Evolutionary conservation across 37 sponge, comb jelly and placozoan species (phyloP), one percentile per base, ranked within the genome.

Genomic region (Hexactinellida sp.): DNA sequence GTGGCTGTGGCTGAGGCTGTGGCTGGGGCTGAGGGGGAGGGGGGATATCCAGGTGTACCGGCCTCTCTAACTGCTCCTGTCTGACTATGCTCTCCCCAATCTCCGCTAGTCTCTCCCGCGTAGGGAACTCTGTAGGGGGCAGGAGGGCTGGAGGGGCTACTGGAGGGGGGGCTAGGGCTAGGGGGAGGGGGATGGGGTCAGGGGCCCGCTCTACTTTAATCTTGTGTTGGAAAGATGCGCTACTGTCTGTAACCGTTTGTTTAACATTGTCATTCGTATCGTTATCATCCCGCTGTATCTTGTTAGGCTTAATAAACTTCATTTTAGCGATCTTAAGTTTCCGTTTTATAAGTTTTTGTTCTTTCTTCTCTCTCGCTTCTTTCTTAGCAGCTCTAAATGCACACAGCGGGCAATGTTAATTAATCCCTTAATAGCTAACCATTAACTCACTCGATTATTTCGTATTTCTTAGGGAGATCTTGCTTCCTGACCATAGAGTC

Each of bases 381-480:
- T 28, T 23, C 76, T 63, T 63, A 10, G 76, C 76, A n/a, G 76
- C 76, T 63, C 76, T 63, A n/a, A 25, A 63, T 21, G 9, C 16
- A 47, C 52, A 47, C n/a, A n/a, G n/a, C n/a, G n/a, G n/a, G n/a
- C n/a, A n/a, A n/a, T n/a, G n/a, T n/a, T 41, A 41, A 41, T 41
- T 41, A 41, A 16, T 16, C 5, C 13, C 47, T 13, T 16, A 41
- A 41, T 16, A 16, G 5, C 10, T 16, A 13, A 41, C 47, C 5
- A 41, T 32, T n/a, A 21, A 63, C 76, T 63, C 30, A 63, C 76
- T 63, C 76, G 13, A 63, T 63, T 10, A 63, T 63, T 63, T 63
- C 76, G 34, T 63, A 63, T 63, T 63, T 63, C 76, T 63, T 63
- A 3, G 76, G 76, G 32, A 63, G 76, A 63, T 63, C 76, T 63